Conservation (phyloP, 2,888 invertebrate species). For the Parasteatoda lunata region DNA sequence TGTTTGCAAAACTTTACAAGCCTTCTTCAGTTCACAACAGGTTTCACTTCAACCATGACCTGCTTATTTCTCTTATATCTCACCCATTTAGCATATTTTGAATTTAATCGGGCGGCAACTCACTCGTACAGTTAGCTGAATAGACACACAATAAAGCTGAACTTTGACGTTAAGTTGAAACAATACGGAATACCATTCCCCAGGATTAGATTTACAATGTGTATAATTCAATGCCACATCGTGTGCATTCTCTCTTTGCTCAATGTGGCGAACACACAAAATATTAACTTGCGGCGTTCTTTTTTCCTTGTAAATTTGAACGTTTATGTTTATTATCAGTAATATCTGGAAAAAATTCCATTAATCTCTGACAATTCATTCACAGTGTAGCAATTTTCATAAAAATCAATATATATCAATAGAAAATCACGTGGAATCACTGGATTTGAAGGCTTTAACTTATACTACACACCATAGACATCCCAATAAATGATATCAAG, state of each 20-base stretch:
- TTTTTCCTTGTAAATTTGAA: slow-evolving; percentile 1
- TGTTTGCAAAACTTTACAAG: neutral
- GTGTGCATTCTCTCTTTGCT: neutral
- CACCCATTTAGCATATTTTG: neutral
- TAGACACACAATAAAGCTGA: neutral
- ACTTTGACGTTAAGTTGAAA: neutral
- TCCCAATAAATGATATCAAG: too few species aligned
- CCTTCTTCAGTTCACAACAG: neutral
- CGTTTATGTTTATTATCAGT: neutral
- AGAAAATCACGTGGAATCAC: too few species aligned
- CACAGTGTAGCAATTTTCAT: neutral
- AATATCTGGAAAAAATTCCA: neutral
- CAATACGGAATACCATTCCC: neutral
- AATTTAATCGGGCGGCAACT: neutral
- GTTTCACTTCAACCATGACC: neutral
- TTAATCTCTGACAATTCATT: slow-evolving; percentile 5
- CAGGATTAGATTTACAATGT: neutral
- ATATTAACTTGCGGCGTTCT: neutral
- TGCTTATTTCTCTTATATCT: neutral
- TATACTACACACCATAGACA: too few species aligned
- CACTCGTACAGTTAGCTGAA: neutral
- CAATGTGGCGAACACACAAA: neutral
- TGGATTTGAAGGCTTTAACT: too few species aligned
- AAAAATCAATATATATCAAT: neutral
- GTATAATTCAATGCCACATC: neutral